Evolutionary conservation across 2,113 vertebrate species (phyloP).

Genomic region (Sorex fumeus): DNA sequence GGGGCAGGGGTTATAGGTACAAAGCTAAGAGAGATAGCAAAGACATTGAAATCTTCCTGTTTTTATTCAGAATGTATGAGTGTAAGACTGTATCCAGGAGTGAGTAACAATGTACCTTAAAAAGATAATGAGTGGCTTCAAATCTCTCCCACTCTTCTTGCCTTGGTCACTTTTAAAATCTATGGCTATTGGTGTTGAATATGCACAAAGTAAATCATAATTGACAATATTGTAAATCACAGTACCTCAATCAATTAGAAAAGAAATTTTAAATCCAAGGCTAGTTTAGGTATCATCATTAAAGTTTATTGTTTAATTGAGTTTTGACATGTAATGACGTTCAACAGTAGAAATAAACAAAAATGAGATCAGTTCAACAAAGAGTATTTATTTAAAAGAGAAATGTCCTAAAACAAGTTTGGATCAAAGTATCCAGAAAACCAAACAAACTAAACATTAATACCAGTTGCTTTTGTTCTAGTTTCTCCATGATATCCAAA

Average conservation of each 20-base stretch:
- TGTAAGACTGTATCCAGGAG: not conserved
- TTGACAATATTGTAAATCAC: too few relatives aligned
- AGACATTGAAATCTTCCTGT: not conserved
- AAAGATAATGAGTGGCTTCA: not conserved
- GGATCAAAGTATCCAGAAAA: constrained; percentile 34
- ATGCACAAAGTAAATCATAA: too few relatives aligned
- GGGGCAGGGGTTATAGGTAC: not conserved
- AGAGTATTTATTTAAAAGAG: constrained; percentile 40
- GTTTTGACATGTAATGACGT: not conserved
- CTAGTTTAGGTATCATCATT: not conserved
- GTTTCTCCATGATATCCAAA: constrained; percentile 46
- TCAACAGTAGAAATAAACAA: not conserved
- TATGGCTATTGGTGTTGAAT: not conserved
- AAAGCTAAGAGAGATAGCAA: not conserved
- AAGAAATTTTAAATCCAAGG: too few relatives aligned
- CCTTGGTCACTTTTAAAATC: not conserved
- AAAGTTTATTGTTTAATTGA: not conserved
- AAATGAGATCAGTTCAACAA: constrained; percentile 7
- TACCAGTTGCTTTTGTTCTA: not conserved
- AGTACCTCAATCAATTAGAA: too few relatives aligned
- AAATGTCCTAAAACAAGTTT: not conserved
- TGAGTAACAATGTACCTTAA: not conserved
- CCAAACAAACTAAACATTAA: not conserved
- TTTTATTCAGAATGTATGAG: not conserved
- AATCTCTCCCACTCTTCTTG: not conserved